phyloP scores from a whole-genome alignment of 2,888 invertebrate species.

The Ormia ochracea region DNA sequence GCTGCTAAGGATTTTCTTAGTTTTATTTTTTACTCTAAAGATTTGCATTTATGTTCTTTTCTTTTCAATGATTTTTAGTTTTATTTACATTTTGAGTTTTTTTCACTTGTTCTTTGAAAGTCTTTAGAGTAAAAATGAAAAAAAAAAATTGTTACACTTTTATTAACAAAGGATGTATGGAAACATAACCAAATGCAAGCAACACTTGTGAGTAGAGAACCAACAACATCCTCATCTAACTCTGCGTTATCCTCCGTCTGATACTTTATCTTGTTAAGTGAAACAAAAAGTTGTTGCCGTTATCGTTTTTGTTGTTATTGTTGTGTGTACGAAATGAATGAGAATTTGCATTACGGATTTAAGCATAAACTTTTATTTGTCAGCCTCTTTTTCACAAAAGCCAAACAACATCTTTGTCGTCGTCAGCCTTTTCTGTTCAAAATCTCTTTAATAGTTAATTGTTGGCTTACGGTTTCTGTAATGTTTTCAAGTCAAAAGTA shows the following conservation, averaged over 20 bases:
- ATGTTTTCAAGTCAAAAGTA: conserved; percentile 50
- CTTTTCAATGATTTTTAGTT: conserved; percentile 27
- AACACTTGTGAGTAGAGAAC: conserved; percentile 35
- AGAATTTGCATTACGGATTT: conserved; percentile 57
- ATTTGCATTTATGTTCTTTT: conserved; percentile 28
- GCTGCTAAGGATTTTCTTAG: too few relatives aligned
- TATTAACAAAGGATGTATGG: conserved; percentile 24
- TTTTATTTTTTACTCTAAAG: neutral
- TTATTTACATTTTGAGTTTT: conserved; percentile 20
- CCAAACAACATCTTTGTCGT: neutral
- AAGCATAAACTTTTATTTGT: conserved; percentile 9
- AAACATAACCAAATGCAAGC: conserved; percentile 34
- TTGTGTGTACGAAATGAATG: conserved; percentile 11
- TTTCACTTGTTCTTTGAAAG: neutral
- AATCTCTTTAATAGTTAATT: neutral
- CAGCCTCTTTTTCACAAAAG: neutral
- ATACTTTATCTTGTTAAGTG: conserved; percentile 51
- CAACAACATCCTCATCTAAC: conserved; percentile 15
- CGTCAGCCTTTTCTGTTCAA: neutral
- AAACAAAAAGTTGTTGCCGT: conserved; percentile 31
- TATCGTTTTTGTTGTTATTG: conserved; percentile 12
- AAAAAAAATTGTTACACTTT: conserved; percentile 33
- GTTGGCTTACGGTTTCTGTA: conserved; percentile 10
- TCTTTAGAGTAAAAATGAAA: conserved; percentile 16
- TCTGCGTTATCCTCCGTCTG: conserved; percentile 42